phyloP scores from a whole-genome alignment of 2,113 vertebrate species.

The Boleophthalmus pectinirostris region DNA sequence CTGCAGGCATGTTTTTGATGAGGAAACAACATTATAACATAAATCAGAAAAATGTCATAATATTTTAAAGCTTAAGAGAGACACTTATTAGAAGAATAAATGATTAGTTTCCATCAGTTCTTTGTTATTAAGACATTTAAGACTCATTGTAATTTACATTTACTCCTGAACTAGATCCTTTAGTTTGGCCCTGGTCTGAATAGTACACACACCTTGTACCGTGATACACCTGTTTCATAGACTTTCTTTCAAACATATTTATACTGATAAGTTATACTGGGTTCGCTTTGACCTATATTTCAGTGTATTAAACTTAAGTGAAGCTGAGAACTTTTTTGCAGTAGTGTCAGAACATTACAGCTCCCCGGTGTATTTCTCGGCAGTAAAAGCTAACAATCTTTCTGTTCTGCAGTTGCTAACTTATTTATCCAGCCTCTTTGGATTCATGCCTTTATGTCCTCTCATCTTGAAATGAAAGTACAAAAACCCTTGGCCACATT shows the following conservation, averaged over 20 bases:
- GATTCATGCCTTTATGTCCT: constrained; percentile 34
- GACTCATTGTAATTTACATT: not conserved
- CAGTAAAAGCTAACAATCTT: constrained; percentile 15
- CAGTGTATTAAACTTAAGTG: constrained; percentile 44
- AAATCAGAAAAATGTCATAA: too few relatives aligned
- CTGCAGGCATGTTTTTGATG: too few relatives aligned
- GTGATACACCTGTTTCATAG: not conserved
- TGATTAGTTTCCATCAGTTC: not conserved
- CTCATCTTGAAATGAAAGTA: constrained; percentile 13
- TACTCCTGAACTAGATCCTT: not conserved
- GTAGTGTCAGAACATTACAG: constrained; percentile 45
- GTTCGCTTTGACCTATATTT: constrained; percentile 31
- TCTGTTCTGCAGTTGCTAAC: constrained; percentile 24
- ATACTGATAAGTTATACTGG: not conserved
- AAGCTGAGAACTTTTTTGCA: constrained; percentile 11
- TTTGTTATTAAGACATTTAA: not conserved
- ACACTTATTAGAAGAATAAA: not conserved
- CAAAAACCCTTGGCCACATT: constrained; percentile 34
- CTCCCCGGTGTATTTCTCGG: constrained; percentile 29
- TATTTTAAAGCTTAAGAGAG: too few relatives aligned
- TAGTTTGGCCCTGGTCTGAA: too few relatives aligned
- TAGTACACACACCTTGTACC: too few relatives aligned
- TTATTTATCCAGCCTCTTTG: constrained; percentile 53
- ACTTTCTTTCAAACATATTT: not conserved
- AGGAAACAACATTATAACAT: too few relatives aligned